Base-by-base conservation (phyloP, 2,888 invertebrate species). In the Didymodactylos carnosus region DNA sequence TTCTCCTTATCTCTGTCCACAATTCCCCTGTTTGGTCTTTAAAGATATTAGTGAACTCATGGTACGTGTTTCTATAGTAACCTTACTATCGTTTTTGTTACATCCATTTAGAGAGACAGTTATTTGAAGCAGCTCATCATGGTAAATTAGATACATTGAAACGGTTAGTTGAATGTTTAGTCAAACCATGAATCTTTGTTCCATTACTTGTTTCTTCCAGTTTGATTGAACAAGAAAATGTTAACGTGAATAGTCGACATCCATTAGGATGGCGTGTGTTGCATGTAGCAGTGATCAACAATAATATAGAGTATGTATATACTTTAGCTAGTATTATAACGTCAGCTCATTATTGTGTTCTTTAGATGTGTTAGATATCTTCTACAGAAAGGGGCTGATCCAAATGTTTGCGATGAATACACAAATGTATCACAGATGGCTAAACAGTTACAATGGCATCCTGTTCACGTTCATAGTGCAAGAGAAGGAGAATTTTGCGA, bases 261-360 rank as follows among this genome's bases (percentile, higher is more conserved):
- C 79, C 85, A 39, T 85, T 91, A 70, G 93, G 93, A 71, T 93
- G 93, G 92, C 91, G 91, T 19, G 87, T 91, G 39, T 85, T 93
- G 41, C 91, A 91, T 84, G 87, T 88, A 71, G 92, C 92, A 43
- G 89, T 90, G 14, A 89, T 91, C 46, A 91, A 90, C 84, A 88
- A 88, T 76, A 88, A 88, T 80, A 23, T 78, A n/a, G 78, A 79
- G 49, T n/a, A n/a, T n/a, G n/a, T n/a, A n/a, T n/a, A n/a, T n/a
- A n/a, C n/a, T n/a, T n/a, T n/a, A n/a, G n/a, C n/a, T n/a, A n/a
- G n/a, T n/a, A n/a, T n/a, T n/a, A n/a, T n/a, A n/a, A n/a, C n/a
- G n/a, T n/a, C n/a, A n/a, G n/a, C n/a, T n/a, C n/a, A n/a, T n/a
- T n/a, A n/a, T n/a, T n/a, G n/a, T n/a, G n/a, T n/a, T n/a, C n/a